phyloP scores from a whole-genome alignment of 2,113 vertebrate genomes.

The Apistogramma diplotaenia region DNA sequence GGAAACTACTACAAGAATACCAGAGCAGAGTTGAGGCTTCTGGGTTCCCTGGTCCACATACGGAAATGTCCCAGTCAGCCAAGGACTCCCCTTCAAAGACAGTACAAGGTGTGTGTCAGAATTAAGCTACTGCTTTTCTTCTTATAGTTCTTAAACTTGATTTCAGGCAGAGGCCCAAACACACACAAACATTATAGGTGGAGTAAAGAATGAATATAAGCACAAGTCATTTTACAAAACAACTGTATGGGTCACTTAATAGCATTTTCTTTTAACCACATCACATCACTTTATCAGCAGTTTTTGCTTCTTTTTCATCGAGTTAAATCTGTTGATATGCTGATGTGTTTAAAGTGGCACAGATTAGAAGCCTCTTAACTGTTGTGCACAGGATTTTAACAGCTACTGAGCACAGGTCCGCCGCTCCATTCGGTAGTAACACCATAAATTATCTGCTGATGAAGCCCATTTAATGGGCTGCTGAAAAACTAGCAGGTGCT shows the following conservation, averaged over 20 bases:
- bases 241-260: not conserved
- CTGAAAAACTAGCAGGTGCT: not conserved
- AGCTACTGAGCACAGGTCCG: not conserved
- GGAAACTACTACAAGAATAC: slow-evolving; percentile 86
- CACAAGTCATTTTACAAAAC: not conserved
- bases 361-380: too few relatives aligned
- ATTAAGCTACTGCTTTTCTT: not conserved
- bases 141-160: not conserved
- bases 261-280: not conserved
- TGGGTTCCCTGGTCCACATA: slow-evolving; percentile 64
- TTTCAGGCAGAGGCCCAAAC: not conserved
- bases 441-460: not conserved
- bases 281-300: not conserved
- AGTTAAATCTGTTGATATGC: too few relatives aligned
- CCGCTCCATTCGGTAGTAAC: not conserved
- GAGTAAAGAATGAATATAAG: not conserved
- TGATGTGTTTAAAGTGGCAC: too few relatives aligned
- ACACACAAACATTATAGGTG: not conserved
- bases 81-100: slow-evolving; percentile 75
- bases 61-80: slow-evolving; percentile 27
- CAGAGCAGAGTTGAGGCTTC: slow-evolving; percentile 79
- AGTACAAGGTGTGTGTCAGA: slow-evolving; percentile 39
- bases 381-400: not conserved
- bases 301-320: too few relatives aligned
- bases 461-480: not conserved